Evolutionary conservation across 2,888 invertebrate species (phyloP).

Genomic region (Ectropis crepuscularia): DNA sequence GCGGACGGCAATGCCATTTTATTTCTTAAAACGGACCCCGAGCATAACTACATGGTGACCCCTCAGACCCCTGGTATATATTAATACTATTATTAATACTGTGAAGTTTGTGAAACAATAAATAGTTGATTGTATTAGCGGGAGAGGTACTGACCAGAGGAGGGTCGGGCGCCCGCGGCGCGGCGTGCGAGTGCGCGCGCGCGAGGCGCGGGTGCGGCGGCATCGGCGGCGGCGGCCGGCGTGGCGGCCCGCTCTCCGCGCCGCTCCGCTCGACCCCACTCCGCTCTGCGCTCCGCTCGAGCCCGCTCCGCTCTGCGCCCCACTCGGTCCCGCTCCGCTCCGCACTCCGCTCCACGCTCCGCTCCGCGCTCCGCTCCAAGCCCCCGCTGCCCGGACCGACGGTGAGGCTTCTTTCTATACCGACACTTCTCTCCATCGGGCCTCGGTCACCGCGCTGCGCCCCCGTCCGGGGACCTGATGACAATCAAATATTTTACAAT

Average conservation of each 20-base stretch:
- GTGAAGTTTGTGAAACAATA: no score
- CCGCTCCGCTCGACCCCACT: not conserved
- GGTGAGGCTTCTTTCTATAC: conserved; percentile 1
- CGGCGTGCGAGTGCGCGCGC: conserved; percentile 67
- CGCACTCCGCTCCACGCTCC: no score
- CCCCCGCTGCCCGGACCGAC: not conserved
- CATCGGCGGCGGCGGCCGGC: conserved; percentile 51
- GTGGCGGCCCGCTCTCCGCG: conserved; percentile 54
- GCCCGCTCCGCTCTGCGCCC: conserved; percentile 4
- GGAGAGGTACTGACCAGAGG: conserved; percentile 54
- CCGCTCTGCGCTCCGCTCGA: conserved; percentile 6
- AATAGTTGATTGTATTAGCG: not conserved
- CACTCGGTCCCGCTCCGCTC: not conserved
- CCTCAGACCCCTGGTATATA: no score
- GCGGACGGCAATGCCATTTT: no score
- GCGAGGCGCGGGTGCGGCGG: conserved; percentile 57
- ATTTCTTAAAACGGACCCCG: no score
- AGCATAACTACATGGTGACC: no score
- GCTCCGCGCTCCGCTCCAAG: not conserved
- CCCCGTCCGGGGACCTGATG: conserved; percentile 42
- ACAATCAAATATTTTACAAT: not conserved
- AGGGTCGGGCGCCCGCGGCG: conserved; percentile 63
- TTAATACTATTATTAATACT: no score
- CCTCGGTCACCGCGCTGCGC: not conserved
- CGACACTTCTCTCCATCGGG: not conserved